Evolutionary conservation across 2,113 vertebrate species (phyloP).

Genomic region (Semnornis frantzii): DNA sequence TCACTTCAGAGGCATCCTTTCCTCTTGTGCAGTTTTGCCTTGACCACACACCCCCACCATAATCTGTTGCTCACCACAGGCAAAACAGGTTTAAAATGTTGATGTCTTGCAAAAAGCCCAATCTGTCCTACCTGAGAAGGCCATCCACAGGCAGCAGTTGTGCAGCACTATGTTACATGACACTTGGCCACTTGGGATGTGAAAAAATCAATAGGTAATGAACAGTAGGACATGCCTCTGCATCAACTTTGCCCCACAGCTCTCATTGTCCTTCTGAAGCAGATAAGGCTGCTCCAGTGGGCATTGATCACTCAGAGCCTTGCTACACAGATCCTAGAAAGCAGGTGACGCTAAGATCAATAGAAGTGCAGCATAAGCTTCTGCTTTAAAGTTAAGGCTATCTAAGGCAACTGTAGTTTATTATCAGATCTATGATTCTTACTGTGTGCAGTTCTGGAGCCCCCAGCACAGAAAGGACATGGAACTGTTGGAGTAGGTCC

Average conservation of each 20-base stretch:
- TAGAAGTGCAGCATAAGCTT: not conserved
- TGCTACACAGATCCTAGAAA: not conserved
- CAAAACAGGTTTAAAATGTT: not conserved
- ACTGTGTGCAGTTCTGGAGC: too few relatives aligned
- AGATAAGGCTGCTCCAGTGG: not conserved
- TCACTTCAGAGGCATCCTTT: not conserved
- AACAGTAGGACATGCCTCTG: not conserved
- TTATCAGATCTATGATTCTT: not conserved
- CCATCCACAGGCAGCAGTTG: not conserved
- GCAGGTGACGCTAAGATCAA: not conserved
- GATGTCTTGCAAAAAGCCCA: not conserved
- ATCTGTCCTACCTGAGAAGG: not conserved
- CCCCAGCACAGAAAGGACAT: too few relatives aligned
- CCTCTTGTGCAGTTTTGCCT: not conserved
- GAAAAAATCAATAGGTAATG: not conserved
- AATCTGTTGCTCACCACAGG: not conserved
- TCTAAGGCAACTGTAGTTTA: not conserved
- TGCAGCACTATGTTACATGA: not conserved
- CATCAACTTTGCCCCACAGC: not conserved
- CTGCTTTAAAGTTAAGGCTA: not conserved
- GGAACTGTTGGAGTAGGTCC: too few relatives aligned
- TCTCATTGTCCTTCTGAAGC: rapidly evolving
- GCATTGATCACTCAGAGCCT: not conserved
- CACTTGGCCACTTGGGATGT: not conserved
- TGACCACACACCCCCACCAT: not conserved